Conservation (phyloP, 2,113 vertebrate genomes). For the Lycocorax pyrrhopterus region DNA sequence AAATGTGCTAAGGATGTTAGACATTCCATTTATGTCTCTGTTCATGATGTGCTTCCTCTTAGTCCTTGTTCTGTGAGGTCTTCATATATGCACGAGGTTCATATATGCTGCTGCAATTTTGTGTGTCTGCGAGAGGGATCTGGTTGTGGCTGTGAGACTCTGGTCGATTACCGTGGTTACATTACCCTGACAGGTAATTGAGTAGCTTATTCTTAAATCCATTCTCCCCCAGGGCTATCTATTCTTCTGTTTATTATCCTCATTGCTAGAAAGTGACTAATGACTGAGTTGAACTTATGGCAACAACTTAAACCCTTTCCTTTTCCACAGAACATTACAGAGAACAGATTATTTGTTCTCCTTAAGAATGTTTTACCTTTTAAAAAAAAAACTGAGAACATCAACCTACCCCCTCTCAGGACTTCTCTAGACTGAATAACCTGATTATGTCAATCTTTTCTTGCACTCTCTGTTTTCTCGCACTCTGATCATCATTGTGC, state of each 20-base stretch:
- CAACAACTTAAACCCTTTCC: not conserved
- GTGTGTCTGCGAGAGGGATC: not conserved
- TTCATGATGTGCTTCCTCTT: not conserved
- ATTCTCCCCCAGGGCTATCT: not conserved
- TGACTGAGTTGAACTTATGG: not conserved
- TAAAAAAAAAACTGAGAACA: not conserved
- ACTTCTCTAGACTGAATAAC: not conserved
- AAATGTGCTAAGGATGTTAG: not conserved
- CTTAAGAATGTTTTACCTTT: not conserved
- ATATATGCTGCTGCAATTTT: not conserved
- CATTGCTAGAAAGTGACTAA: not conserved
- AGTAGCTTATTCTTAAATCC: not conserved
- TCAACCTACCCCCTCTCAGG: not conserved
- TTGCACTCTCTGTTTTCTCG: rapidly evolving
- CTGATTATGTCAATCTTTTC: not conserved
- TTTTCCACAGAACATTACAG: not conserved
- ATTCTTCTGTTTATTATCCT: not conserved
- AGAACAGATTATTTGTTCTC: not conserved
- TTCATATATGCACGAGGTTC: not conserved
- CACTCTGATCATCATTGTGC: not conserved
- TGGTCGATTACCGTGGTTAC: not conserved
- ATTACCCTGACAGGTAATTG: not conserved
- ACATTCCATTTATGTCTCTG: not conserved
- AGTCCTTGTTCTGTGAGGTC: not conserved
- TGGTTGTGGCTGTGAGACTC: not conserved